Base-by-base conservation (phyloP, 2,797 vertebrate genomes). In the Peromyscus melanophrys region DNA sequence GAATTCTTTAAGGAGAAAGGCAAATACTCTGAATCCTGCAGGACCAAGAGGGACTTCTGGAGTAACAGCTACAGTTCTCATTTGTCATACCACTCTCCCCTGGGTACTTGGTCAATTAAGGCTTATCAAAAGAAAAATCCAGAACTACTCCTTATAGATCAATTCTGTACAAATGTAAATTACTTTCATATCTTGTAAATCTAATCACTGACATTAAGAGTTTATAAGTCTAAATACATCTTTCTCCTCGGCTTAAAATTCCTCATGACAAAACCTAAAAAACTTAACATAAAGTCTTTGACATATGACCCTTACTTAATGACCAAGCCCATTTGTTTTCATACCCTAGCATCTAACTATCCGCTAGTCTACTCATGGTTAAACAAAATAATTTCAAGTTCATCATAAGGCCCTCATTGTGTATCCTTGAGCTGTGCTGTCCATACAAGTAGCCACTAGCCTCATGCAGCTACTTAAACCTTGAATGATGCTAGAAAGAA, bases 121-220 rank as follows among this genome's bases (percentile, higher is more conserved):
- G 31, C 37, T 96, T 73, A 94, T 81, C 82, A 76, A 86, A 95
- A 96, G 76, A 89, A 96, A 96, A 96, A 40, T 63, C 8, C 55
- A 84, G n/a, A 95, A 85, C 59, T 83, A 40, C 23, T 75, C 14
- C 46, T 25, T 80, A 29, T 59, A 90, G 49, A 85, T 92, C 63
- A 90, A 19, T 88, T 94, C 90, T 96, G 52, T 82, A 80, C 21
- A 97, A 92, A 96, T n/a, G 52, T 78, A 94, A 97, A 90, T 78
- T 89, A 84, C 52, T 89, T 93, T 91, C 87, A 40, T 85, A 82
- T 92, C 81, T 92, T 88, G 17, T 61, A 81, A 95, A 81, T 87
- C 52, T 96, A 93, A 92, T 57, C 83, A 86, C 69, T 57, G 86
- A 95, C 90, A 85, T 43, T 57, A 86, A 61, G 55, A 94, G 67